Evolutionary conservation across 2,888 invertebrate genomes (phyloP).

Genomic region (Sinodicranocentrus sp.): DNA sequence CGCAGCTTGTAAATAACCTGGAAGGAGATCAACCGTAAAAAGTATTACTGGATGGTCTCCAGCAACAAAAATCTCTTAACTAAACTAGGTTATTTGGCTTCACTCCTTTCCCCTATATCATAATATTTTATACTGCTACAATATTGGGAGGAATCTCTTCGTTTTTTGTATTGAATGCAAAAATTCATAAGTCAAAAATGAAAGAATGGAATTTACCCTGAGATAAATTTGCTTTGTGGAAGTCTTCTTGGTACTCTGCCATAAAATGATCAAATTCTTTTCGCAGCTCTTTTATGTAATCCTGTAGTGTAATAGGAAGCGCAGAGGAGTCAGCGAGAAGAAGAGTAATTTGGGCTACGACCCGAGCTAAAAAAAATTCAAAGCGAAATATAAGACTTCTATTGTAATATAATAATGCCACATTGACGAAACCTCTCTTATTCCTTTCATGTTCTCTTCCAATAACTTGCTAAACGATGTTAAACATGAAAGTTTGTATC

Average conservation of each 20-base stretch:
- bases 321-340: conserved; percentile 75
- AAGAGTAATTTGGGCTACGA: conserved; percentile 74
- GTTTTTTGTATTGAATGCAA: conserved; percentile 37
- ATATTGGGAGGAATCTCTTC: not conserved
- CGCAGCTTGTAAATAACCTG: conserved; percentile 76
- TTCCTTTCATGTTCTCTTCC: too few species aligned
- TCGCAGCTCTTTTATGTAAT: conserved; percentile 76
- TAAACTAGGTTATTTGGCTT: too few species aligned
- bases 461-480: too few species aligned
- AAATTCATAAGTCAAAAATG: conserved; percentile 44
- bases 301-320: conserved; percentile 75
- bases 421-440: too few species aligned
- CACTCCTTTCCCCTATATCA: too few species aligned
- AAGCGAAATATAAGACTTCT: not conserved
- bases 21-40: conserved; percentile 9
- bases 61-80: too few species aligned
- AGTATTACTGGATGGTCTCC: too few species aligned
- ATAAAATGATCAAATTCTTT: conserved; percentile 76
- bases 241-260: conserved; percentile 76
- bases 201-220: conserved; percentile 70
- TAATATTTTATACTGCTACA: not conserved
- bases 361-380: conserved; percentile 63
- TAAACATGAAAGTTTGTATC: too few species aligned
- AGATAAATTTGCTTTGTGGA: conserved; percentile 76
- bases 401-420: too few species aligned